Percentiles rank a stretch among this genome's conserved stretches.
phyloP scores from a whole-genome alignment of 2,113 vertebrate species.

The Upupa epops region DNA sequence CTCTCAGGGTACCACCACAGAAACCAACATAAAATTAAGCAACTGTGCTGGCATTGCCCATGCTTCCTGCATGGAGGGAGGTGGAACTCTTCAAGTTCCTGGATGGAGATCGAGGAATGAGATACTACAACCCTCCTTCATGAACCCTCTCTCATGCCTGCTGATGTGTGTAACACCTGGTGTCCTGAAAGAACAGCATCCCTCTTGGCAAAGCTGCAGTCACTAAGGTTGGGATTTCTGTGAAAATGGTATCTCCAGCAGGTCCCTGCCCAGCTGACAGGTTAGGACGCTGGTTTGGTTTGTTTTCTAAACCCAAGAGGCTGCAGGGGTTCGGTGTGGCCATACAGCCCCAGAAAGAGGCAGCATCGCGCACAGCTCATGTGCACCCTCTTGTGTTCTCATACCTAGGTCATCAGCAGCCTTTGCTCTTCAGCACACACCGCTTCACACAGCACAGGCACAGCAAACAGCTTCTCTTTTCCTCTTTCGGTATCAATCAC shows the following conservation, averaged over 20 bases:
- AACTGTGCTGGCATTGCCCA: rapidly evolving
- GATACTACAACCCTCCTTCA: not conserved
- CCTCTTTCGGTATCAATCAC: not conserved
- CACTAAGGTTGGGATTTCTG: not conserved
- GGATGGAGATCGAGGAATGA: not conserved
- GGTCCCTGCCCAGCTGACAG: rapidly evolving
- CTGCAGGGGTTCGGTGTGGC: not conserved
- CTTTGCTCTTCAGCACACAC: not conserved
- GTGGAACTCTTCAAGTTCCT: not conserved
- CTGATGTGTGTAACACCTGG: too few species aligned
- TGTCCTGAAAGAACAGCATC: not conserved
- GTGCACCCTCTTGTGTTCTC: not conserved
- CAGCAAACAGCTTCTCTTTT: not conserved
- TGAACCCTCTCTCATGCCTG: not conserved
- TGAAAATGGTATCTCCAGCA: not conserved
- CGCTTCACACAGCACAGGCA: not conserved
- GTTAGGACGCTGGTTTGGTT: not conserved
- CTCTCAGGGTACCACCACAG: not conserved
- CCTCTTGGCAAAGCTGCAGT: not conserved
- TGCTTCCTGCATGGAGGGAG: not conserved
- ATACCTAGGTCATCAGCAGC: not conserved
- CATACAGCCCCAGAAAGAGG: not conserved
- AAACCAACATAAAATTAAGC: not conserved
- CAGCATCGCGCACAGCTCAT: not conserved
- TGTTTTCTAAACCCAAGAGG: not conserved